phyloP scores from a whole-genome alignment of 2,113 vertebrate species.

The Galemys pyrenaicus region DNA sequence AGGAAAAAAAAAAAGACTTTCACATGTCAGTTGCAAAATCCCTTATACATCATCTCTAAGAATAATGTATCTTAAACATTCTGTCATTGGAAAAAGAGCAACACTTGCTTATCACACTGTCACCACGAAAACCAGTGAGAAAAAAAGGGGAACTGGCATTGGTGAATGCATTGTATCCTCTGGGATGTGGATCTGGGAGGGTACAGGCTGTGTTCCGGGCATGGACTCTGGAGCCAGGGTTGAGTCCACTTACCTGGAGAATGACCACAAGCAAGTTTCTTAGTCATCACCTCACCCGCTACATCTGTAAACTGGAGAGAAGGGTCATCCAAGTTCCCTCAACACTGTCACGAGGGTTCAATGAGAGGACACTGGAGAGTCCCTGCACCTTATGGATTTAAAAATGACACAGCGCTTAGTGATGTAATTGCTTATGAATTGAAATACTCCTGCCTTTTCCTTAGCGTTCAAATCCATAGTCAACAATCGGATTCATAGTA shows the following conservation, averaged over 20 bases:
- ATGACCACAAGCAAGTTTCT: not conserved
- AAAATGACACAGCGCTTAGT: not conserved
- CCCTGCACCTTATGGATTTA: not conserved
- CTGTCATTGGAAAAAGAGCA: constrained; percentile 38
- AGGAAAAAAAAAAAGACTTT: not conserved
- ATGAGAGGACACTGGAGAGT: not conserved
- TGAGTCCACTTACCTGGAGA: not conserved
- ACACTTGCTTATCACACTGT: not conserved
- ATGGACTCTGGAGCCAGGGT: not conserved
- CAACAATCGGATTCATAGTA: not conserved
- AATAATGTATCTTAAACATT: constrained; percentile 37
- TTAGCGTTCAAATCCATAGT: not conserved
- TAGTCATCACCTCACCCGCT: not conserved
- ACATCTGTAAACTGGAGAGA: not conserved
- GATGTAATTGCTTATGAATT: not conserved
- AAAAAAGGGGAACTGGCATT: not conserved
- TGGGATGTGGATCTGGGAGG: too few species aligned
- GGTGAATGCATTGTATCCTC: not conserved
- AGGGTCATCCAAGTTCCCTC: not conserved
- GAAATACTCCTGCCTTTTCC: not conserved
- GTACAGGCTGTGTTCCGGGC: not conserved
- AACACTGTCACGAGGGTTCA: not conserved
- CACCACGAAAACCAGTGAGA: not conserved
- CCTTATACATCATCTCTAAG: not conserved
- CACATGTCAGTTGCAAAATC: not conserved